Percentiles rank a stretch among this genome's conserved stretches.
phyloP scores from a whole-genome alignment of 2,113 vertebrate genomes.

The Synodontis membranacea region DNA sequence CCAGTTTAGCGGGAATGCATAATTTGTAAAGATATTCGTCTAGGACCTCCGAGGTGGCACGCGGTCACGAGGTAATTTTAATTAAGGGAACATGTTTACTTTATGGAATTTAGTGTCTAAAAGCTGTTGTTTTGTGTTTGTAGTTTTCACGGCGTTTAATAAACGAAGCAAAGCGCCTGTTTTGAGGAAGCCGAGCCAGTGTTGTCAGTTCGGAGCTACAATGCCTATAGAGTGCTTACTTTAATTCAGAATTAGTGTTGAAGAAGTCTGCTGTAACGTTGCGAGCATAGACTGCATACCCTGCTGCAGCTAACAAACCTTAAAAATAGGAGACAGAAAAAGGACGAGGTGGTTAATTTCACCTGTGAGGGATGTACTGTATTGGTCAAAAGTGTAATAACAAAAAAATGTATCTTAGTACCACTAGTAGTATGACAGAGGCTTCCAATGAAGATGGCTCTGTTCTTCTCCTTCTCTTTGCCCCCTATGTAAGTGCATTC shows the following conservation, averaged over 20 bases:
- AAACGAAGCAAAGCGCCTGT: too few species aligned
- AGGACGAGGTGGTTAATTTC: not conserved
- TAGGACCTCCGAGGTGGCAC: too few species aligned
- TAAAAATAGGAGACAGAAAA: not conserved
- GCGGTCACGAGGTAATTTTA: too few species aligned
- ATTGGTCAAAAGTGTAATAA: not conserved
- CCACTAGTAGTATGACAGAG: constrained; percentile 69
- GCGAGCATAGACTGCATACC: constrained; percentile 69
- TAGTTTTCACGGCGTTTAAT: too few species aligned
- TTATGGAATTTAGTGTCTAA: too few species aligned
- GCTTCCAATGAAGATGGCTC: constrained; percentile 64
- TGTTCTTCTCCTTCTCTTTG: constrained; percentile 68
- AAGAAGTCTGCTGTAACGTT: constrained; percentile 66
- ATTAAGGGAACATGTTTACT: too few species aligned
- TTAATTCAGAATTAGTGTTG: constrained; percentile 57
- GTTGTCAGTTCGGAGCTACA: too few species aligned
- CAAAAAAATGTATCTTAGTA: constrained; percentile 44
- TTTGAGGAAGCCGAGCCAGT: too few species aligned
- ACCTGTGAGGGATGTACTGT: not conserved
- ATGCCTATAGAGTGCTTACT: constrained; percentile 60
- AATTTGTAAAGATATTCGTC: too few species aligned
- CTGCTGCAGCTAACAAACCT: constrained; percentile 67
- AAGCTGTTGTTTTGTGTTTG: too few species aligned
- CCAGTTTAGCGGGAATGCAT: too few species aligned
- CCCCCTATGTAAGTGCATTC: constrained; percentile 77